Conservation (phyloP, 2,888 invertebrate genomes). For the Steromphala cineraria region DNA sequence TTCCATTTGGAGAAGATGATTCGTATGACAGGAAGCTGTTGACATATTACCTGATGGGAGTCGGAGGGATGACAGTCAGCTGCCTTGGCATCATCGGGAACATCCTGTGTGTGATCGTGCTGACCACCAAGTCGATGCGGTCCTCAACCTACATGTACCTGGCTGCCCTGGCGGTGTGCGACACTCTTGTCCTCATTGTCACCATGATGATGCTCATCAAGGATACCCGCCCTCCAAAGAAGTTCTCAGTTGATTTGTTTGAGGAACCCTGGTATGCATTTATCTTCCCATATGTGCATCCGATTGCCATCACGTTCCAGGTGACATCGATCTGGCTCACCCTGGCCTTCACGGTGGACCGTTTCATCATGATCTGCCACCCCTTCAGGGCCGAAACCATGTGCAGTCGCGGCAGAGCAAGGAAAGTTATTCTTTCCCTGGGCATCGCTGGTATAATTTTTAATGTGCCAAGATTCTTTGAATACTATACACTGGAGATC, state of each 20-base stretch:
- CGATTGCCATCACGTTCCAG: constrained; percentile 71
- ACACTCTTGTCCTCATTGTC: constrained; percentile 69
- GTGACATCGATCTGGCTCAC: constrained; percentile 74
- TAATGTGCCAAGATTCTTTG: constrained; percentile 73
- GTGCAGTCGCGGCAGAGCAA: constrained; percentile 67
- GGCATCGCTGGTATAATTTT: constrained; percentile 66
- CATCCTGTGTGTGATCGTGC: constrained; percentile 69
- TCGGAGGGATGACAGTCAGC: constrained; percentile 70
- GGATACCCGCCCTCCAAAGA: constrained; percentile 57
- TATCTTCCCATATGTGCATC: constrained; percentile 71
- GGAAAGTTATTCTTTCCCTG: constrained; percentile 63
- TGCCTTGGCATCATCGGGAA: constrained; percentile 72
- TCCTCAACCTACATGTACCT: constrained; percentile 74
- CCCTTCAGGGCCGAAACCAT: constrained; percentile 72
- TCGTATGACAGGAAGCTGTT: constrained; percentile 49
- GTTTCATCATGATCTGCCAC: constrained; percentile 76
- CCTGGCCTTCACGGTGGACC: constrained; percentile 73
- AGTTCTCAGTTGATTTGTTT: constrained; percentile 37
- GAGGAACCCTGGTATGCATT: constrained; percentile 56
- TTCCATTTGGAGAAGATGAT: constrained; percentile 12
- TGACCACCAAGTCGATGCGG: constrained; percentile 68
- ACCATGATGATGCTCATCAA: constrained; percentile 66
- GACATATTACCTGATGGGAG: constrained; percentile 71
- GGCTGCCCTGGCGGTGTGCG: constrained; percentile 71
- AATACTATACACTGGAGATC: constrained; percentile 60